phyloP scores from a whole-genome alignment of 2,113 vertebrate species.

The Acanthisitta chloris region DNA sequence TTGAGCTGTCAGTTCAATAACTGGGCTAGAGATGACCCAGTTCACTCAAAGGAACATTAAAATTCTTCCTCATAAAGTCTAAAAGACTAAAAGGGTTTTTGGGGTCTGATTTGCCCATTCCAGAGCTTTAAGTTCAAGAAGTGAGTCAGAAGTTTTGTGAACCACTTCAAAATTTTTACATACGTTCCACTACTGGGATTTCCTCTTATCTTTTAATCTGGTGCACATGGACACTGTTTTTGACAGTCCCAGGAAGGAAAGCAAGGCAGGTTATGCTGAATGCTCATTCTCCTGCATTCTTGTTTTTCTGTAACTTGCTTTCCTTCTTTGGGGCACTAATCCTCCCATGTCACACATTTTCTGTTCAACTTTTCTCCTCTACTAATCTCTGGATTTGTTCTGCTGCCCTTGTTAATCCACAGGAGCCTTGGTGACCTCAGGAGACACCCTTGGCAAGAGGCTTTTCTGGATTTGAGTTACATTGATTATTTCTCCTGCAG shows the following conservation, averaged over 20 bases:
- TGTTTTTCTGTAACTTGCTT: conserved; percentile 12
- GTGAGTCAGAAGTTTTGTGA: not conserved
- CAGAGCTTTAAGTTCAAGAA: not conserved
- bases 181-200: not conserved
- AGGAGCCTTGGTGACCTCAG: conserved; percentile 13
- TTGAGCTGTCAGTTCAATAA: not conserved
- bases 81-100: not conserved
- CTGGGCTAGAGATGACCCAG: not conserved
- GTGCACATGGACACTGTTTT: not conserved
- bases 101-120: not conserved
- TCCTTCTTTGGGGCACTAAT: not conserved
- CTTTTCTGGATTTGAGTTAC: conserved; percentile 15
- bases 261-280: not conserved
- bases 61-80: not conserved
- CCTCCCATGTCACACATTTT: conserved; percentile 13
- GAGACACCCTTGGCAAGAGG: conserved; percentile 16
- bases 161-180: not conserved
- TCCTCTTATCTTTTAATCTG: not conserved
- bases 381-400: conserved; percentile 55
- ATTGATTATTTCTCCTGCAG: not conserved
- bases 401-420: conserved; percentile 34
- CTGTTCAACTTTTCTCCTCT: conserved; percentile 38
- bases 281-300: not conserved
- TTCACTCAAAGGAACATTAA: not conserved
- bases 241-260: not conserved